phyloP scores from a whole-genome alignment of 2,888 invertebrate species.

The Stenchaetothrips biformis region DNA sequence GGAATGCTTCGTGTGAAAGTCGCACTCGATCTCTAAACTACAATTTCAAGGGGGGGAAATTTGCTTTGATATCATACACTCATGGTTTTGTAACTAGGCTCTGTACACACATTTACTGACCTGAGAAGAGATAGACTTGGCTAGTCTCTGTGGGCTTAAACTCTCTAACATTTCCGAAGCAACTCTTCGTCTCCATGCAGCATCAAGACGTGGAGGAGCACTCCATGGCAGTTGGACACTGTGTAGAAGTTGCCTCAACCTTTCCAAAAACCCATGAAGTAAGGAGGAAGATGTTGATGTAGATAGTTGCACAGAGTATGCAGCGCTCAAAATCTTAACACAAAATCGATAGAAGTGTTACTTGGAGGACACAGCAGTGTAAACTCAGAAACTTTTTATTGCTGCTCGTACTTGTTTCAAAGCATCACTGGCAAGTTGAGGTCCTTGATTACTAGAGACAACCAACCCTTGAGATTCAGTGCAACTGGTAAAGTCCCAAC shows the following conservation, averaged over 20 bases:
- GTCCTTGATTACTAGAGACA: constrained; percentile 1
- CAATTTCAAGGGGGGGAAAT: constrained; percentile 22
- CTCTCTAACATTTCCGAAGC: constrained; percentile 65
- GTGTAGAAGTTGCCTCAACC: constrained; percentile 60
- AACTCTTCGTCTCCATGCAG: constrained; percentile 64
- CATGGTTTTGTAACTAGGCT: constrained; percentile 35
- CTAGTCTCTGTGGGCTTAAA: constrained; percentile 64
- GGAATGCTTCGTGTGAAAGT: constrained; percentile 72
- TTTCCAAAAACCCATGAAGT: constrained; percentile 59
- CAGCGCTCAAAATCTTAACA: constrained; percentile 50
- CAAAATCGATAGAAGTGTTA: constrained; percentile 42
- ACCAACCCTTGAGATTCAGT: constrained; percentile 15
- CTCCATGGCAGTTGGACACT: constrained; percentile 58
- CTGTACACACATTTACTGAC: constrained; percentile 40
- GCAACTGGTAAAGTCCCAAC: neutral
- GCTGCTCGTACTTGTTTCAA: constrained; percentile 63
- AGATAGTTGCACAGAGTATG: constrained; percentile 69
- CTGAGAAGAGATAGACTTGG: constrained; percentile 63
- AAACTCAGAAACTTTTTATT: neutral
- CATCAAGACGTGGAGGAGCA: constrained; percentile 49
- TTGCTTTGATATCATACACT: neutral
- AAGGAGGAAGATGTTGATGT: constrained; percentile 60
- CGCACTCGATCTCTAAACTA: constrained; percentile 73
- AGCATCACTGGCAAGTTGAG: constrained; percentile 58
- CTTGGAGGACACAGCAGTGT: neutral